Evolutionary conservation across 2,888 invertebrate species (phyloP).

Genomic region (Marronus borbonicus): DNA sequence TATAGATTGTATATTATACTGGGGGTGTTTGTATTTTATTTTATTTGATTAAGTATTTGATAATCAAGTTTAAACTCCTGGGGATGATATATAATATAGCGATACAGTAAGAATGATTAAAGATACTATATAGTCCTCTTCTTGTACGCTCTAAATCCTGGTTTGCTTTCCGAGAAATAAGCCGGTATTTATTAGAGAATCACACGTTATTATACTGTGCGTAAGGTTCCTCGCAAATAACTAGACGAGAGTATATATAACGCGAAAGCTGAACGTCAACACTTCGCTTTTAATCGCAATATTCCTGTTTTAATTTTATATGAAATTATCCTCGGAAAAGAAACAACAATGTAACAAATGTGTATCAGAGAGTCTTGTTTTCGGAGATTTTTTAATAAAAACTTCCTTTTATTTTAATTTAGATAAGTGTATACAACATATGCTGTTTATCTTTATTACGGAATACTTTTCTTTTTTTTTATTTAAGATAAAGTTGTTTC

Average conservation of each 20-base stretch:
- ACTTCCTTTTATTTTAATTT: constrained; percentile 18
- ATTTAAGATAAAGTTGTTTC: constrained; percentile 43
- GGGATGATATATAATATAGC: background rate
- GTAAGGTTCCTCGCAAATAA: constrained; percentile 29
- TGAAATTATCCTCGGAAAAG: background rate
- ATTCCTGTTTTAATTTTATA: background rate
- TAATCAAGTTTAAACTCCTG: background rate
- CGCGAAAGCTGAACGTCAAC: constrained; percentile 47
- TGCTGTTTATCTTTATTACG: constrained; percentile 24
- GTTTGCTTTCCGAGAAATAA: background rate
- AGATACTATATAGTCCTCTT: background rate
- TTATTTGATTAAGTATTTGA: background rate
- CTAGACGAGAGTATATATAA: constrained; percentile 23
- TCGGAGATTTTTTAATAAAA: constrained; percentile 8
- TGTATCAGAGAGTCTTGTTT: background rate
- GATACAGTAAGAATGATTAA: background rate
- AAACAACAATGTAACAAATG: constrained; percentile 1
- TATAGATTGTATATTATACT: constrained; percentile 1
- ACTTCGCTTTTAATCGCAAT: constrained; percentile 38
- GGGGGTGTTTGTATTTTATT: background rate
- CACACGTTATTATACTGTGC: constrained; percentile 24
- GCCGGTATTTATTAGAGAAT: background rate
- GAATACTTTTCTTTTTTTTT: constrained; percentile 19
- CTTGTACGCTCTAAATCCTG: constrained; percentile 6
- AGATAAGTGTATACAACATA: constrained; percentile 20